Conservation (phyloP, 2,888 invertebrate genomes). For the Hartigia nigra region DNA sequence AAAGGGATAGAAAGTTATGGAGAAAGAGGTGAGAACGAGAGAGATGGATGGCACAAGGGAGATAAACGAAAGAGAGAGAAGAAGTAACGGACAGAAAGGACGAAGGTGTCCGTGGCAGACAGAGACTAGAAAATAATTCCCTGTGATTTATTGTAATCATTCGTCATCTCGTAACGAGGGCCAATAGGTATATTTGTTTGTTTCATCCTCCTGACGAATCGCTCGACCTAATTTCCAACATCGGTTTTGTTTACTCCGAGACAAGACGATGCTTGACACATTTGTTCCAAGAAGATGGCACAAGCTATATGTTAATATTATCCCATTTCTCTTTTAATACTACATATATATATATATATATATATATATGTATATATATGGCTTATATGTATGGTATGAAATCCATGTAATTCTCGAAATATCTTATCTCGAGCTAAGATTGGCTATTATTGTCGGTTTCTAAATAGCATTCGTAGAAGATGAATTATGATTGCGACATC, state of each 20-base stretch:
- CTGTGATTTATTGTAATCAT: slow-evolving; percentile 46
- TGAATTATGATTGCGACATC: neutral
- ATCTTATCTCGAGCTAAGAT: neutral
- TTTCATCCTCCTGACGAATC: neutral
- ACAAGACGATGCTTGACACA: neutral
- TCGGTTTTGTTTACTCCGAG: neutral
- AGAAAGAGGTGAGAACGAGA: slow-evolving; percentile 12
- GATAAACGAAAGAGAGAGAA: neutral
- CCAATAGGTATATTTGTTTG: slow-evolving; percentile 10
- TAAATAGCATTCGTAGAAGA: neutral
- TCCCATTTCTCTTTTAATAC: neutral
- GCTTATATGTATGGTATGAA: neutral
- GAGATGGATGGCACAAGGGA: slow-evolving; percentile 7
- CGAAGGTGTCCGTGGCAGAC: neutral
- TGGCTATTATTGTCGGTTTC: neutral
- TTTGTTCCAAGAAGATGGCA: neutral
- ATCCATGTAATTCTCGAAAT: neutral
- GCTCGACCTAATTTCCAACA: neutral
- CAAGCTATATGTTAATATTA: neutral
- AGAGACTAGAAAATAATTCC: slow-evolving; percentile 28
- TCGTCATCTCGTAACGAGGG: slow-evolving; percentile 39
- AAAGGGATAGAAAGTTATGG: slow-evolving; percentile 19
- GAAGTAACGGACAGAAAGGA: neutral
- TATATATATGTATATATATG: neutral
- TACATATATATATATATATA: neutral